phyloP scores from a whole-genome alignment of 2,888 invertebrate species.

The Lasioglossum calceatum region DNA sequence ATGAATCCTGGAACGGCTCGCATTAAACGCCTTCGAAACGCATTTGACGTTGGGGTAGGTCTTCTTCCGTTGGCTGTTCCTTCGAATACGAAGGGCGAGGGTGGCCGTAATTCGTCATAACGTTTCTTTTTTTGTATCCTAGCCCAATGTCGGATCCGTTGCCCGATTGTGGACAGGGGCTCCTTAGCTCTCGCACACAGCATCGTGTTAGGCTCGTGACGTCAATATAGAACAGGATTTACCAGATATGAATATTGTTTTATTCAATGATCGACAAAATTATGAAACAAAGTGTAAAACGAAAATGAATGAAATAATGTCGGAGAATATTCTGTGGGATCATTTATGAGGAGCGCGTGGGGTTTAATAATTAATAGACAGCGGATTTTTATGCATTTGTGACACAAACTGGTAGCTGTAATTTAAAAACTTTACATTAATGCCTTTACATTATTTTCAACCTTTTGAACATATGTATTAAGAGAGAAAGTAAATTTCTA shows the following conservation, averaged over 20 bases:
- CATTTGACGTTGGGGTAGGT: constrained; percentile 80
- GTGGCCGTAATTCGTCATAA: constrained; percentile 81
- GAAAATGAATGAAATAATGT: no score
- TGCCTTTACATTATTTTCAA: no score
- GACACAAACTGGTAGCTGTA: no score
- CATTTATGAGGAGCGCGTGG: no score
- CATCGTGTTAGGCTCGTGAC: background rate
- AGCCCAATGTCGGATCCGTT: constrained; percentile 18
- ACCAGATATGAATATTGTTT: background rate
- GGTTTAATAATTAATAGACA: no score
- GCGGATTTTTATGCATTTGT: no score
- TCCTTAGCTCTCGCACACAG: constrained; percentile 66
- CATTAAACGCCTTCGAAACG: constrained; percentile 77
- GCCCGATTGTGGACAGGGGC: constrained; percentile 43
- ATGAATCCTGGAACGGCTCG: constrained; percentile 49
- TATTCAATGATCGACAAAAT: background rate
- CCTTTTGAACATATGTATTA: no score
- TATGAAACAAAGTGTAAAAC: background rate
- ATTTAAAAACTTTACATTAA: no score
- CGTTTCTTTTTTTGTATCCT: constrained; percentile 72
- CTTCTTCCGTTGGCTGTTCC: constrained; percentile 68
- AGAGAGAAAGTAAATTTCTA: no score
- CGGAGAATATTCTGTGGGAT: no score
- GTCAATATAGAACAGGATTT: background rate
- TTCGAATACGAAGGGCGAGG: constrained; percentile 71